These are phyloP conservation scores for Choloepus hoffmanni DNA, from an alignment of 2,113 vertebrate genomes.

Conservation along the genomic window DNA sequence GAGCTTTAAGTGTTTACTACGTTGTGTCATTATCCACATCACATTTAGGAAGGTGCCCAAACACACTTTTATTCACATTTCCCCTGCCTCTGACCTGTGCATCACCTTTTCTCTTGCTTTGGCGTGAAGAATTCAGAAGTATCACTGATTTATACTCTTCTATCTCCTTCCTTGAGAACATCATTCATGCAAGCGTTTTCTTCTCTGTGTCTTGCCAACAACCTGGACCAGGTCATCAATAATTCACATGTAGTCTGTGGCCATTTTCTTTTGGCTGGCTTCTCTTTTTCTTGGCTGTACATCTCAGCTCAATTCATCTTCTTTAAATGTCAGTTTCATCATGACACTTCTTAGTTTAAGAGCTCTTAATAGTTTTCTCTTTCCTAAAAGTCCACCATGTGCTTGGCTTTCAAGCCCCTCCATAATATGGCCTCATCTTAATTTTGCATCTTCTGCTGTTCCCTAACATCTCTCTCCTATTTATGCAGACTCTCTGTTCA, in stretches of 20 bases:
- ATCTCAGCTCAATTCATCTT: background rate
- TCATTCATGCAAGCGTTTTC: background rate
- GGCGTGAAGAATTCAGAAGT: background rate
- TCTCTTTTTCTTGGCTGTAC: background rate
- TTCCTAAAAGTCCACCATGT: background rate
- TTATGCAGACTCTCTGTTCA: background rate
- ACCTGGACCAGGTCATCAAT: background rate
- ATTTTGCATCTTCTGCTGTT: background rate
- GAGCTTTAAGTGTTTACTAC: background rate
- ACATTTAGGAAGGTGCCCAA: background rate
- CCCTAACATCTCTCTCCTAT: background rate
- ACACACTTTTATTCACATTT: background rate
- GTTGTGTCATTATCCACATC: background rate
- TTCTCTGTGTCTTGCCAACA: background rate
- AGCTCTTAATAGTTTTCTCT: background rate
- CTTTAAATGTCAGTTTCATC: background rate
- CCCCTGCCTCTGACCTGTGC: background rate
- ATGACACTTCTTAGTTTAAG: background rate
- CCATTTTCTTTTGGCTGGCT: background rate
- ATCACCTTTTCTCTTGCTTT: background rate
- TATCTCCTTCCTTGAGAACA: background rate
- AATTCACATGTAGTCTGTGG: background rate
- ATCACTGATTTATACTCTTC: background rate
- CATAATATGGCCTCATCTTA: background rate
- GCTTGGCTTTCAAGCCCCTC: background rate